A percentile compares a stretch with the other conserved stretches of the same genome.
phyloP scores from a whole-genome alignment of 37 sponge, comb jelly and placozoan species.

The Bolinopsis microptera region DNA sequence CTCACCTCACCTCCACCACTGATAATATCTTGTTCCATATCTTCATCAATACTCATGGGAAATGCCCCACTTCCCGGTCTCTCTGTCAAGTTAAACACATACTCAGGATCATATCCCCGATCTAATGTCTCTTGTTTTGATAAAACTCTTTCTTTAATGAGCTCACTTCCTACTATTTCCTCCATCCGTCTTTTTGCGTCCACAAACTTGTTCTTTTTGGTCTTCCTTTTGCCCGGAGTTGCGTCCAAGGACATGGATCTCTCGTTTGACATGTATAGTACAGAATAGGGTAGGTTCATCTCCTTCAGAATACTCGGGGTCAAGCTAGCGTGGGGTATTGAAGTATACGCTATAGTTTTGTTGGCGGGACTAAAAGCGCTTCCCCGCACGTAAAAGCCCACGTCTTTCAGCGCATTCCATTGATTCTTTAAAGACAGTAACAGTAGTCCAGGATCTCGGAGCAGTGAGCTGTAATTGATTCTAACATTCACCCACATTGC shows the following conservation, averaged over 20 bases:
- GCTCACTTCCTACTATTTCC: neutral
- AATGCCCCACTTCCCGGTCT: neutral
- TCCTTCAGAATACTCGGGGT: conserved; percentile 1
- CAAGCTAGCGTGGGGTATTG: neutral
- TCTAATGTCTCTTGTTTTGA: neutral
- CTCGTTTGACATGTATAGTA: conserved; percentile 67
- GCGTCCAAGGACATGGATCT: conserved; percentile 82
- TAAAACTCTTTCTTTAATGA: neutral
- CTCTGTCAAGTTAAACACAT: neutral
- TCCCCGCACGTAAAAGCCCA: neutral
- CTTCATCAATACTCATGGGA: neutral
- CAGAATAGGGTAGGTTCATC: neutral
- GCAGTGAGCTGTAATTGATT: neutral
- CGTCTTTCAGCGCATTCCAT: neutral
- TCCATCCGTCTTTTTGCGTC: neutral
- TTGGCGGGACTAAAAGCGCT: neutral
- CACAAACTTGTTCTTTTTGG: neutral
- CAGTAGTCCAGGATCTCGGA: neutral
- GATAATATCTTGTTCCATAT: conserved; percentile 5
- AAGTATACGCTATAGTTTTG: conserved; percentile 52
- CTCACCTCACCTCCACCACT: neutral
- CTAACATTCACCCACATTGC: neutral
- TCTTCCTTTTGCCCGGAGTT: conserved; percentile 68
- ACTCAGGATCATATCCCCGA: neutral
- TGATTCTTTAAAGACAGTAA: neutral